These are phyloP conservation scores for Trididemnum clinides DNA, from an alignment of 23 tunicate species.

Conservation along the genomic window DNA sequence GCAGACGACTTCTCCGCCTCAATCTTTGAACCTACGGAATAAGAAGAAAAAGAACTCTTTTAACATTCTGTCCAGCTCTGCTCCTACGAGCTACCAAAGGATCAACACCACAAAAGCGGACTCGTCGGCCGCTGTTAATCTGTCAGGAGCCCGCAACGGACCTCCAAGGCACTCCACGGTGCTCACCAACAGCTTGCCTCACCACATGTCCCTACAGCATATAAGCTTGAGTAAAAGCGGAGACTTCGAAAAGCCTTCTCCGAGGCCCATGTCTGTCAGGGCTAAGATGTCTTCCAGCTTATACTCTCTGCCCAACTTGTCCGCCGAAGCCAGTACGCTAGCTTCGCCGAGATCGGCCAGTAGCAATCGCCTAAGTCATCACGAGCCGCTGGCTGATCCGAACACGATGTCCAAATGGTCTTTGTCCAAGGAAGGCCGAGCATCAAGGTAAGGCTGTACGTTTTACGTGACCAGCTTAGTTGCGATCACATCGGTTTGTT, in stretches of 20 bases:
- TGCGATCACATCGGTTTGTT: too few relatives aligned
- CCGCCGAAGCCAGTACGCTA: background rate
- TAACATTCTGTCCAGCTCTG: constrained; percentile 3
- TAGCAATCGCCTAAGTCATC: constrained; percentile 26
- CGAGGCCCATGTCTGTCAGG: background rate
- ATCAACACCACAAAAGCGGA: background rate
- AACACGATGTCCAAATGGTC: background rate
- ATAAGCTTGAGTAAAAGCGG: background rate
- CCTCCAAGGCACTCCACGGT: background rate
- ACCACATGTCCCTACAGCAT: constrained; percentile 39
- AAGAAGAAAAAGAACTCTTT: background rate
- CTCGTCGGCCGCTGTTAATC: background rate
- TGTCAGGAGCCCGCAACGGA: background rate
- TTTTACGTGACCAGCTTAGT: too few relatives aligned
- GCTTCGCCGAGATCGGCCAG: constrained; percentile 13
- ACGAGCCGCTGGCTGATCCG: constrained; percentile 9
- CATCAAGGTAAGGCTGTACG: too few relatives aligned
- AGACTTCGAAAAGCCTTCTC: background rate
- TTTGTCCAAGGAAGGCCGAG: background rate
- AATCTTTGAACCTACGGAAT: background rate
- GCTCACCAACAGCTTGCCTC: background rate
- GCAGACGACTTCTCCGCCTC: constrained; percentile 12
- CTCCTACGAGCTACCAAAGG: background rate
- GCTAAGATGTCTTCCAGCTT: background rate
- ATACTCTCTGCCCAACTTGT: background rate